Conservation (phyloP, 1,140 invertebrate species). For the Orussus abietinus region DNA sequence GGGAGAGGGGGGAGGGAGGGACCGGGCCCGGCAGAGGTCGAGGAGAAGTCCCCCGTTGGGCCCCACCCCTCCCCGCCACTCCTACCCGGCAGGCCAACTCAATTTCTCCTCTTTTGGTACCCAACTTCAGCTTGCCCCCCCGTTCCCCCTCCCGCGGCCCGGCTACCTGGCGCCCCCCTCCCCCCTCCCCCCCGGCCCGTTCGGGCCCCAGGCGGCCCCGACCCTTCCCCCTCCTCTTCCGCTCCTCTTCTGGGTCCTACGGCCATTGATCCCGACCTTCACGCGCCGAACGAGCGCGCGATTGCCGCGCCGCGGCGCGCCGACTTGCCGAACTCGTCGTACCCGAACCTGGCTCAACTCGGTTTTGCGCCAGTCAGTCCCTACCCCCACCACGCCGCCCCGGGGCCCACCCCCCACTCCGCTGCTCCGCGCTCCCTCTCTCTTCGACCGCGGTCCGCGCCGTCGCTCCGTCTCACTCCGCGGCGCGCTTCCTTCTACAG, state of each 20-base stretch:
- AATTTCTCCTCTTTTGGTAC: conserved; percentile 55
- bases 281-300: conserved; percentile 51
- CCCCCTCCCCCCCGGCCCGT: conserved; percentile 13
- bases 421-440: conserved; percentile 15
- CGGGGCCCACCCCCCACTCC: not conserved
- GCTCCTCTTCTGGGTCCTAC: conserved; percentile 44
- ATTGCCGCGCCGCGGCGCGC: conserved; percentile 50
- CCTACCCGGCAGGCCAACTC: conserved; percentile 42
- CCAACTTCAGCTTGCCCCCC: conserved; percentile 39
- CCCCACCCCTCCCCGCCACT: conserved; percentile 10
- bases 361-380: conserved; percentile 21
- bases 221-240: conserved; percentile 11
- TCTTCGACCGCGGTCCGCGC: too few species aligned
- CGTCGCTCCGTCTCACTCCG: too few species aligned
- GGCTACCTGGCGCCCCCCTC: too few species aligned
- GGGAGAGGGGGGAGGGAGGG: conserved; percentile 3
- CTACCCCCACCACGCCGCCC: not conserved
- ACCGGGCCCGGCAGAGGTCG: conserved; percentile 12
- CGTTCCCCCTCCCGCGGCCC: conserved; percentile 17
- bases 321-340: conserved; percentile 38
- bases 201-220: conserved; percentile 7
- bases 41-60: conserved; percentile 8
- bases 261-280: conserved; percentile 56
- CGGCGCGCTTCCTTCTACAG: too few species aligned
- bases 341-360: conserved; percentile 37